Conservation (phyloP, 2,888 invertebrate genomes). For the Tipula confusa region DNA sequence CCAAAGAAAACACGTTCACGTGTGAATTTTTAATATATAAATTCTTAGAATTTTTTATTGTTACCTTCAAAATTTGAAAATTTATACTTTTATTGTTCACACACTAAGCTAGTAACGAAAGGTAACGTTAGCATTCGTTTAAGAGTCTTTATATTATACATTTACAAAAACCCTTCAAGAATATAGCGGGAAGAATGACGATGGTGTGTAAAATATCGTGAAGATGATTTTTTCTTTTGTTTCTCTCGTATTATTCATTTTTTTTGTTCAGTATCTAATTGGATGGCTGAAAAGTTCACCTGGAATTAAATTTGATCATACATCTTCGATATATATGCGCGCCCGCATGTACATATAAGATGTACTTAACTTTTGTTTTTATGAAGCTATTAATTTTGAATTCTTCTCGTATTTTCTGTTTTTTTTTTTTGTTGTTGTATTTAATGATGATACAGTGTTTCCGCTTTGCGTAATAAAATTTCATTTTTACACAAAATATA, state of each 20-base stretch:
- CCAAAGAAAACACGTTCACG: neutral
- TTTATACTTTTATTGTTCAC: neutral
- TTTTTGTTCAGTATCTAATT: neutral
- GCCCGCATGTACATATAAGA: constrained; percentile 8
- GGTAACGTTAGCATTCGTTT: neutral
- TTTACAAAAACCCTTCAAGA: neutral
- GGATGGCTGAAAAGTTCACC: constrained; percentile 12
- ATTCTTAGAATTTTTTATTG: neutral
- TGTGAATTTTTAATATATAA: constrained; percentile 25
- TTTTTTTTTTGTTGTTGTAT: no score
- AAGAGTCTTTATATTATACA: neutral
- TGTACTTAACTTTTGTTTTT: neutral
- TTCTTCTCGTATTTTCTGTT: neutral
- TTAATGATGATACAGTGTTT: neutral
- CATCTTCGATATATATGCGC: neutral
- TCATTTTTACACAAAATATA: neutral
- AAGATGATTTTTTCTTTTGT: neutral
- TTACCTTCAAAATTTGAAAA: neutral
- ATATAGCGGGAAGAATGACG: neutral
- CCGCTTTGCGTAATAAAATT: neutral
- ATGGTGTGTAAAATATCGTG: neutral
- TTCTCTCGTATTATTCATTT: constrained; percentile 20
- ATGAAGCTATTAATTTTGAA: constrained; percentile 20
- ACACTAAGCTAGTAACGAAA: neutral
- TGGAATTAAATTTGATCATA: neutral